A percentile compares a stretch with the other conserved stretches of the same genome.
phyloP scores from a whole-genome alignment of 2,797 vertebrate genomes.

The Graptemys geographica region DNA sequence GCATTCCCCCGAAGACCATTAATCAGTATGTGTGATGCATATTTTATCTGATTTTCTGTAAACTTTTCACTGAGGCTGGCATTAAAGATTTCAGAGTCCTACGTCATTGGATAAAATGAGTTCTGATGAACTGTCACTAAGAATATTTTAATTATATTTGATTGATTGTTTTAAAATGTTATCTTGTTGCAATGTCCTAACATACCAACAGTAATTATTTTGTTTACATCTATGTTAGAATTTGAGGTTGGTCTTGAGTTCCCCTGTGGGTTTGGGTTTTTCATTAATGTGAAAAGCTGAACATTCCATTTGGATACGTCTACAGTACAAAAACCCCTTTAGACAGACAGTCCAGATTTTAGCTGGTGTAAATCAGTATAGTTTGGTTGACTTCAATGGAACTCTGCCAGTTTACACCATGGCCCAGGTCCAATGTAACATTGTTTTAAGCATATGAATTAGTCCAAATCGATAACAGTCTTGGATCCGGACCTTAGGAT shows the following conservation, averaged over 20 bases:
- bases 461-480: not conserved
- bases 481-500: not conserved
- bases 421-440: not conserved
- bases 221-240: not conserved
- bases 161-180: not conserved
- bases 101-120: not conserved
- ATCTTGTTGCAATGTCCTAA: not conserved
- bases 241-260: not conserved
- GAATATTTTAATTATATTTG: not conserved
- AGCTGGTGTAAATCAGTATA: not conserved
- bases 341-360: not conserved
- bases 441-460: not conserved
- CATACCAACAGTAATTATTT: not conserved
- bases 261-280: not conserved
- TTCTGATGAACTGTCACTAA: not conserved
- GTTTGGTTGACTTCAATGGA: not conserved
- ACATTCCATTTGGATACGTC: not conserved
- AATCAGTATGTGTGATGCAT: not conserved
- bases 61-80: not conserved
- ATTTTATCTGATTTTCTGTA: not conserved
- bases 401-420: not conserved
- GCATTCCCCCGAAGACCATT: not conserved
- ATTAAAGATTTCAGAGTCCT: not conserved
- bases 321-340: not conserved
- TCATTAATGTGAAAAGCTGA: not conserved